Conservation (phyloP, 2,888 invertebrate species). For the Lymantria dispar region DNA sequence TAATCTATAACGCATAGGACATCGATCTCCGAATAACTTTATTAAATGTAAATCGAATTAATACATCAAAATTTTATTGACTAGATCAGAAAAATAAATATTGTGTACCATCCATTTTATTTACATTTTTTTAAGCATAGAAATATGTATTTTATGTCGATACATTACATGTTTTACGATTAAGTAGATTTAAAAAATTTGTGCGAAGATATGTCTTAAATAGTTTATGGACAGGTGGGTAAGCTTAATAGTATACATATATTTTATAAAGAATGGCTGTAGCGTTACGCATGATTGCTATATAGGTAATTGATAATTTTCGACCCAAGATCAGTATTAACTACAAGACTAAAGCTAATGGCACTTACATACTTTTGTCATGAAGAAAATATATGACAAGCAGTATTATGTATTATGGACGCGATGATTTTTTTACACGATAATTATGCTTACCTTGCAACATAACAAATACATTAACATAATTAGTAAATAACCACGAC, state of each 20-base stretch:
- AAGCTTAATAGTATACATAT: slow-evolving; percentile 6
- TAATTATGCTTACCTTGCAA: slow-evolving; percentile 15
- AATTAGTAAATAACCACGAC: slow-evolving; percentile 22
- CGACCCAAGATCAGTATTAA: slow-evolving; percentile 37
- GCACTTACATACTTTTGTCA: slow-evolving; percentile 48
- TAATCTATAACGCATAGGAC: background rate
- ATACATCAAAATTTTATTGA: slow-evolving; percentile 44
- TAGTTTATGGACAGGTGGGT: slow-evolving; percentile 13
- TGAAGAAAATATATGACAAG: slow-evolving; percentile 18
- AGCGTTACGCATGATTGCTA: slow-evolving; percentile 8
- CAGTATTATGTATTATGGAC: slow-evolving; percentile 21
- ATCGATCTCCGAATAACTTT: slow-evolving; percentile 22
- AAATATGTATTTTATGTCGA: background rate
- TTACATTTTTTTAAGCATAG: slow-evolving; percentile 9
- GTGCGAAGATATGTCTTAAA: no score
- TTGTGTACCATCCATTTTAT: slow-evolving; percentile 40
- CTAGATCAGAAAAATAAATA: slow-evolving; percentile 50
- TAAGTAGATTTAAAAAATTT: background rate
- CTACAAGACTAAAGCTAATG: slow-evolving; percentile 50
- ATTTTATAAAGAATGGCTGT: slow-evolving; percentile 16
- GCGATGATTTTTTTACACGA: slow-evolving; percentile 14
- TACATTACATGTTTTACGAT: background rate
- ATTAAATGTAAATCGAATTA: slow-evolving; percentile 25
- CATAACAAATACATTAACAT: slow-evolving; percentile 15
- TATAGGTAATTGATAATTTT: slow-evolving; percentile 24